Evolutionary conservation across 2,888 invertebrate species (phyloP), one percentile per base, ranked within the genome.

Genomic region (Patella ulyssiponensis): DNA sequence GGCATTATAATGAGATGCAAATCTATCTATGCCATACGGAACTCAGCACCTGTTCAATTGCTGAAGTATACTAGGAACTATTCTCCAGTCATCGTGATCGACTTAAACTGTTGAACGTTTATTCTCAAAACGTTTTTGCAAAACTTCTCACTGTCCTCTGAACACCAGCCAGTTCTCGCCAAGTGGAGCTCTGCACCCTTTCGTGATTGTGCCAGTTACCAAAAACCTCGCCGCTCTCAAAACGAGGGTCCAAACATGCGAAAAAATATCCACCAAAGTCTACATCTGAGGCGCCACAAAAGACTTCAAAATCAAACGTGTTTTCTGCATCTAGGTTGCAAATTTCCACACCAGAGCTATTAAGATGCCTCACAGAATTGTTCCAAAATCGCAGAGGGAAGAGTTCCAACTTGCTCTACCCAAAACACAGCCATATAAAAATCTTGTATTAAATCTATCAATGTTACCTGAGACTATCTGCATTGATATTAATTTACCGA

Each of bases 271-370:
- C 58, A 20, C 58, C 58, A 58, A 58, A 58, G 58, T 15, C 58
- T 15, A 58, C 58, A 58, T 58, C 58, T 58, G 58, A 58, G 58
- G 58, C 58, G 20, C 15, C 58, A 58, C 58, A 58, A 58, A 58
- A 58, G 17, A 58, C 20, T 14, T 58, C 58, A 58, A 58, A 58
- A 58, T 58, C 58, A 58, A 58, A 58, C 4, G 20, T 58, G 58
- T 58, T 20, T 5, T 58, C 20, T 20, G 20, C 58, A 5, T n/a
- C 58, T 11, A 58, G 17, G 5, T 17, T 58, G 58, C 58, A 58
- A 58, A 58, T 58, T n/a, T 58, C 58, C 17, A 20, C 58, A 17
- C 58, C 58, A 17, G 17, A 20, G 5, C 58, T n/a, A 58, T 58
- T 58, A 58, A 58, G 58, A 17, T 58, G 17, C 20, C 14, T 58